These are phyloP conservation scores for Trididemnum nubilum DNA, from an alignment of 23 tunicate species.

Conservation along the genomic window DNA sequence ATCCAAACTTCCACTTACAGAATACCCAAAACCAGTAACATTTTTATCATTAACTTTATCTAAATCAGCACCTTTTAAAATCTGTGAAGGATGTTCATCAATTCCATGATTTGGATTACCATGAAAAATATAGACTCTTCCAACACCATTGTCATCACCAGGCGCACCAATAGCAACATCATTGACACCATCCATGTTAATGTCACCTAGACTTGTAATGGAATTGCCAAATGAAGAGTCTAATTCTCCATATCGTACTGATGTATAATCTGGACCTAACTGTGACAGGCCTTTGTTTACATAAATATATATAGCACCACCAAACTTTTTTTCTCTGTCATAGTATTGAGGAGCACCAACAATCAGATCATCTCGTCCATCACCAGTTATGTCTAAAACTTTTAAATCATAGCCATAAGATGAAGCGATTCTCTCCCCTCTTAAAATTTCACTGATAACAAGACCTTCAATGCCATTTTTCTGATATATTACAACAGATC, in stretches of 20 bases:
- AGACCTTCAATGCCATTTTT: background rate
- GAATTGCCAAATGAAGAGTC: constrained; percentile 89
- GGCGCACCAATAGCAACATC: constrained; percentile 97
- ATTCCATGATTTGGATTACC: constrained; percentile 44
- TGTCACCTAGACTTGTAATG: constrained; percentile 68
- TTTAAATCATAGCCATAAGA: constrained; percentile 83
- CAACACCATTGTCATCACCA: constrained; percentile 68
- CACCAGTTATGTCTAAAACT: constrained; percentile 79
- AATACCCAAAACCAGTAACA: constrained; percentile 70
- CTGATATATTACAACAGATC: constrained; percentile 62
- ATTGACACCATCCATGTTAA: constrained; percentile 87
- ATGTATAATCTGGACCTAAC: constrained; percentile 57
- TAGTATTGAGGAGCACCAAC: constrained; percentile 97
- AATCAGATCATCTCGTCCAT: constrained; percentile 75
- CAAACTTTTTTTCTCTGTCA: constrained; percentile 62
- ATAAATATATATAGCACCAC: constrained; percentile 92
- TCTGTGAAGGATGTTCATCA: constrained; percentile 65
- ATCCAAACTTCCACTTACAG: constrained; percentile 77
- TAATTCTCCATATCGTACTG: constrained; percentile 52
- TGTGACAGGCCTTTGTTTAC: constrained; percentile 67
- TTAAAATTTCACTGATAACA: constrained; percentile 17
- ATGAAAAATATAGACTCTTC: constrained; percentile 72
- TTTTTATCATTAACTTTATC: background rate
- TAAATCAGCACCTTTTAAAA: constrained; percentile 15
- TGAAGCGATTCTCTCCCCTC: constrained; percentile 80